phyloP scores from a whole-genome alignment of 2,113 vertebrate genomes.

The Carollia perspicillata region DNA sequence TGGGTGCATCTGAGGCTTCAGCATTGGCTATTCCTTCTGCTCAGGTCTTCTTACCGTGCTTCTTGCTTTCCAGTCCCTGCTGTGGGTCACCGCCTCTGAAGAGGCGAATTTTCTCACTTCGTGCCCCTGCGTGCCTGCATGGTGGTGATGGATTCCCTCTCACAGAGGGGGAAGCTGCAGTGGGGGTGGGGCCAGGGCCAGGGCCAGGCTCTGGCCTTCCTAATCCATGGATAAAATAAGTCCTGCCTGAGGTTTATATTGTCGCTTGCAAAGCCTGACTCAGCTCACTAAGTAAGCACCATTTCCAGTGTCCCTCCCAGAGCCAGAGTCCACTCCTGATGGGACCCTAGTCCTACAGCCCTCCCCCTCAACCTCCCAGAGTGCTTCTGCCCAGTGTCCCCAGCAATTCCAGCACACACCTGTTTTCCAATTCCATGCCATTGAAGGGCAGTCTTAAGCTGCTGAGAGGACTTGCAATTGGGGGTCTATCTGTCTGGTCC shows the following conservation, averaged over 20 bases:
- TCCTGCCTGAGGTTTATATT: rapidly evolving
- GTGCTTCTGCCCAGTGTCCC: rapidly evolving
- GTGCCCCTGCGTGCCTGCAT: background rate
- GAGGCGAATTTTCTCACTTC: background rate
- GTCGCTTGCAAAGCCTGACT: background rate
- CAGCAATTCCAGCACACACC: background rate
- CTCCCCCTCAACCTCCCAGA: too few species aligned
- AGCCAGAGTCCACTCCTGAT: background rate
- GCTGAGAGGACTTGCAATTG: too few species aligned
- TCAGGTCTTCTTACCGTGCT: background rate
- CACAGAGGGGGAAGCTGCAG: background rate
- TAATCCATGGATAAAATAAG: background rate
- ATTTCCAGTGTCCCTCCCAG: rapidly evolving
- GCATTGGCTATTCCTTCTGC: background rate
- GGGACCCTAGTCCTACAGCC: background rate
- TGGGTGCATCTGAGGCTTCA: background rate
- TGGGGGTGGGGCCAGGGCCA: background rate
- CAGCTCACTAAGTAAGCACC: background rate
- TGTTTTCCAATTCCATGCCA: background rate
- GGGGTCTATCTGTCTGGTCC: background rate
- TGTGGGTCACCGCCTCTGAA: background rate
- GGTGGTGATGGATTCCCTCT: background rate
- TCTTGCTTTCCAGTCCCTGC: background rate
- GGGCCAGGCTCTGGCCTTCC: too few species aligned
- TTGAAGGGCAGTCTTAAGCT: background rate